Evolutionary conservation across 2,113 vertebrate genomes (phyloP).

Genomic region (Dasyurus viverrinus): DNA sequence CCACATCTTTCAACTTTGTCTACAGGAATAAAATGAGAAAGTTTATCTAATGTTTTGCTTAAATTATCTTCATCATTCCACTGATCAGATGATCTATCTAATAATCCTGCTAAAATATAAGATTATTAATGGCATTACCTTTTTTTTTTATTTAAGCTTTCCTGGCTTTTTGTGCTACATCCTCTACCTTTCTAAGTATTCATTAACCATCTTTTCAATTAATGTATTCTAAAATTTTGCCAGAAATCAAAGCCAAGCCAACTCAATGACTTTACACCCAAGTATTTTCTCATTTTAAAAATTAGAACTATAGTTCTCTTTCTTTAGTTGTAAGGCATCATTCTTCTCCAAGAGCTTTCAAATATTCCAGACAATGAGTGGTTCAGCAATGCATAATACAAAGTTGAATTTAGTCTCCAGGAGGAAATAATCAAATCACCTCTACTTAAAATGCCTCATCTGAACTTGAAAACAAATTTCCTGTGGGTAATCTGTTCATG

Average conservation of each 20-base stretch:
- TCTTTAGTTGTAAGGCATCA: no score
- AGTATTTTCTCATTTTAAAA: not conserved
- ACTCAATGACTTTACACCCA: not conserved
- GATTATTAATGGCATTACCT: not conserved
- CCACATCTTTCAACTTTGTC: not conserved
- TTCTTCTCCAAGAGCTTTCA: not conserved
- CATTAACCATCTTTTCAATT: not conserved
- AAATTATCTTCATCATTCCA: not conserved
- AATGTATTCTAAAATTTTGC: not conserved
- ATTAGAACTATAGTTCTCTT: no score
- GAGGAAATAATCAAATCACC: conserved; percentile 28
- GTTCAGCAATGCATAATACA: not conserved
- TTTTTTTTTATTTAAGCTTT: not conserved
- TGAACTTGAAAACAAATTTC: conserved; percentile 39
- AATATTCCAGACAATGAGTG: not conserved
- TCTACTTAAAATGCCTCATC: not conserved
- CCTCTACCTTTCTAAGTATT: not conserved
- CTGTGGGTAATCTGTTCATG: conserved; percentile 23
- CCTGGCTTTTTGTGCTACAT: not conserved
- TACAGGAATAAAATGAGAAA: not conserved
- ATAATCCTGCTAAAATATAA: not conserved
- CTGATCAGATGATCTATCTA: not conserved
- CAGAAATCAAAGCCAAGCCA: not conserved
- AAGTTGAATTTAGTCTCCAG: conserved; percentile 23
- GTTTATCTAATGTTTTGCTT: not conserved